phyloP scores from a whole-genome alignment of 2,797 vertebrate species.

The Sebastes taczanowskii region DNA sequence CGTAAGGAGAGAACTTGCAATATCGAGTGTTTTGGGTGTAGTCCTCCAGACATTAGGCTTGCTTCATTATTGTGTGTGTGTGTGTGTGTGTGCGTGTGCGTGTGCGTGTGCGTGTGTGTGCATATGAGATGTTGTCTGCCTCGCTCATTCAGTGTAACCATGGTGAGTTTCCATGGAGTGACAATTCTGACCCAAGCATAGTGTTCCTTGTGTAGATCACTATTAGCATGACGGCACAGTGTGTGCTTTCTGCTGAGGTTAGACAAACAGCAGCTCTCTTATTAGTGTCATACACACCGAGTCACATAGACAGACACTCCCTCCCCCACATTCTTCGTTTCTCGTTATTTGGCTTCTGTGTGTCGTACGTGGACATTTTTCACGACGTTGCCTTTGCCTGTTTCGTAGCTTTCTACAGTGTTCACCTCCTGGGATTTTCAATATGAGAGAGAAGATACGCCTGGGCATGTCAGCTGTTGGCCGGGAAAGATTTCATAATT shows the following conservation, averaged over 20 bases:
- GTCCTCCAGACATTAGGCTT: constrained; percentile 1
- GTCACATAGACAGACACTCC: constrained; percentile 11
- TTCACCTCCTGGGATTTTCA: neutral
- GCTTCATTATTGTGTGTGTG: neutral
- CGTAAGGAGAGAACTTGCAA: neutral
- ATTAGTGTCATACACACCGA: constrained; percentile 53
- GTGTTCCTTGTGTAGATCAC: constrained; percentile 54
- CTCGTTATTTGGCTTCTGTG: constrained; percentile 8
- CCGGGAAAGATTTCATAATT: neutral
- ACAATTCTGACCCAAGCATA: constrained; percentile 46
- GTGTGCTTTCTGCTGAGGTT: constrained; percentile 71
- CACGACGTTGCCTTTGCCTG: neutral
- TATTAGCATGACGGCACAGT: constrained; percentile 67
- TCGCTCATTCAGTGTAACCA: constrained; percentile 55
- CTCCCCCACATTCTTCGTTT: constrained; percentile 31
- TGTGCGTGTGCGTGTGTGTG: constrained; percentile 6
- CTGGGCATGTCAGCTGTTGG: constrained; percentile 6
- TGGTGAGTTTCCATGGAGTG: constrained; percentile 72
- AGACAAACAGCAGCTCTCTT: constrained; percentile 66
- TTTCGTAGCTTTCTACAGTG: neutral
- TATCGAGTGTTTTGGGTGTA: constrained; percentile 3
- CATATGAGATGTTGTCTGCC: constrained; percentile 24
- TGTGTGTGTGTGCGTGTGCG: neutral
- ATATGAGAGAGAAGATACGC: neutral
- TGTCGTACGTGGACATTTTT: neutral